Conservation (phyloP, 2,888 invertebrate species). For the Temnothorax unifasciatus region DNA sequence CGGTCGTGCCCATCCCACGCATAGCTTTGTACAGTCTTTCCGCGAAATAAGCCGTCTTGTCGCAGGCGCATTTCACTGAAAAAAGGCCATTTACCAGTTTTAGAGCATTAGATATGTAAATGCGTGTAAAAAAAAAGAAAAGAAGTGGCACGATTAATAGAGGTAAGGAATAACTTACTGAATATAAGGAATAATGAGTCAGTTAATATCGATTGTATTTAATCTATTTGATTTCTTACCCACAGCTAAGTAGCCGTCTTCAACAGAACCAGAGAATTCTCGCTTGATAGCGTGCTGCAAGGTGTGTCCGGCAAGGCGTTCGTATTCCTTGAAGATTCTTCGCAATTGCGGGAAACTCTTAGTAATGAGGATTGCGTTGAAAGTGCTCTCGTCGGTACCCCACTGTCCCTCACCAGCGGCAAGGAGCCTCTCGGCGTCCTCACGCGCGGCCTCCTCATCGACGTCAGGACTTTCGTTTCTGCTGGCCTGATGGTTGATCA, state of each 20-base stretch:
- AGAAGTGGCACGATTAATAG: neutral
- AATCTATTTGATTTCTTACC: slow-evolving; percentile 83
- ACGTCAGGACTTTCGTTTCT: slow-evolving; percentile 93
- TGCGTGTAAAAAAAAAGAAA: neutral
- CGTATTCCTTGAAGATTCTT: slow-evolving; percentile 90
- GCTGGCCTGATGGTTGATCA: slow-evolving; percentile 87
- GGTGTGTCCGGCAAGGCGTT: slow-evolving; percentile 91
- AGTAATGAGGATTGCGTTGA: slow-evolving; percentile 94
- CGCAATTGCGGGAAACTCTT: slow-evolving; percentile 91
- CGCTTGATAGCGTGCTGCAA: slow-evolving; percentile 93
- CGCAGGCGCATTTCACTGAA: slow-evolving; percentile 92
- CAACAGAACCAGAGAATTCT: slow-evolving; percentile 93
- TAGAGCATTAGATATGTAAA: neutral
- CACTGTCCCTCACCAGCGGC: slow-evolving; percentile 91
- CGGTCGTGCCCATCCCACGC: slow-evolving; percentile 96
- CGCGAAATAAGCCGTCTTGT: slow-evolving; percentile 94
- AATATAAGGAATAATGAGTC: neutral
- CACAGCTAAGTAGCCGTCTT: slow-evolving; percentile 93
- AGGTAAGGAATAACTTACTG: neutral
- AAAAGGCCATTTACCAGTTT: neutral
- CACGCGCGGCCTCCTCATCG: slow-evolving; percentile 91
- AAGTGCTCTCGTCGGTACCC: slow-evolving; percentile 95
- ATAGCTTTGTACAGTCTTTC: slow-evolving; percentile 94
- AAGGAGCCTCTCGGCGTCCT: slow-evolving; percentile 93
- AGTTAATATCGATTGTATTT: neutral